A percentile compares a stretch with the other conserved stretches of the same genome.
phyloP scores from a whole-genome alignment of 1,140 invertebrate species.

The Scylla paramamosain region DNA sequence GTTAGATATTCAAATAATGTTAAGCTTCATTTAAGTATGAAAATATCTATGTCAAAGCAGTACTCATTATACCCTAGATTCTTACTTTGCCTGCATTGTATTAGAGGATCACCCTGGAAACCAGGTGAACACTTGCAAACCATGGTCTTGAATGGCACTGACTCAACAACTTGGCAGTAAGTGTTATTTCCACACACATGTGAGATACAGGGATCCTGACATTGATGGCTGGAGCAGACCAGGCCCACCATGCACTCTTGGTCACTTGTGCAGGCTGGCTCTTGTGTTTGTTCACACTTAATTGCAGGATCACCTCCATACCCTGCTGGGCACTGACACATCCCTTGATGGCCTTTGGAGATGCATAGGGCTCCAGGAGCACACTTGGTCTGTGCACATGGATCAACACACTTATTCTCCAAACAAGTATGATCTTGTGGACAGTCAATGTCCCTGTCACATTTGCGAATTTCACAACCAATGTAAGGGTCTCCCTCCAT shows the following conservation, averaged over 20 bases:
- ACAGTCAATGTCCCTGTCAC: constrained; percentile 80
- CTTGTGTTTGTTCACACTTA: constrained; percentile 83
- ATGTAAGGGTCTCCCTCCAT: constrained; percentile 85
- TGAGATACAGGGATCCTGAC: constrained; percentile 78
- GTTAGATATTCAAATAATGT: neutral
- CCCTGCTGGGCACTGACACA: constrained; percentile 79
- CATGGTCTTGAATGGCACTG: constrained; percentile 91
- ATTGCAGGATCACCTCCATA: constrained; percentile 83
- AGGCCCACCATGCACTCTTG: constrained; percentile 79
- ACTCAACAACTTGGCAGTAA: constrained; percentile 87
- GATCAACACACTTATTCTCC: constrained; percentile 79
- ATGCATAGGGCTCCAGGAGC: constrained; percentile 78
- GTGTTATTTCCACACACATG: constrained; percentile 79
- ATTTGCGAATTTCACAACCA: constrained; percentile 77
- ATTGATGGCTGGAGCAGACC: constrained; percentile 78
- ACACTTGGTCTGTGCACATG: constrained; percentile 80
- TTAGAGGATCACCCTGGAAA: constrained; percentile 84
- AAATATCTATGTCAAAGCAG: neutral
- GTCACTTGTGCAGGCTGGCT: constrained; percentile 80
- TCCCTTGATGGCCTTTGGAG: constrained; percentile 77
- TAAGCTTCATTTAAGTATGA: neutral
- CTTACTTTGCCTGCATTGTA: constrained; percentile 89
- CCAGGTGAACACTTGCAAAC: constrained; percentile 91
- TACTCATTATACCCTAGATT: neutral
- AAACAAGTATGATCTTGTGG: constrained; percentile 79